A percentile compares a stretch with the other conserved stretches of the same genome.
Evolutionary conservation across 2,888 invertebrate species (phyloP).

Genomic region (Caprella mutica): DNA sequence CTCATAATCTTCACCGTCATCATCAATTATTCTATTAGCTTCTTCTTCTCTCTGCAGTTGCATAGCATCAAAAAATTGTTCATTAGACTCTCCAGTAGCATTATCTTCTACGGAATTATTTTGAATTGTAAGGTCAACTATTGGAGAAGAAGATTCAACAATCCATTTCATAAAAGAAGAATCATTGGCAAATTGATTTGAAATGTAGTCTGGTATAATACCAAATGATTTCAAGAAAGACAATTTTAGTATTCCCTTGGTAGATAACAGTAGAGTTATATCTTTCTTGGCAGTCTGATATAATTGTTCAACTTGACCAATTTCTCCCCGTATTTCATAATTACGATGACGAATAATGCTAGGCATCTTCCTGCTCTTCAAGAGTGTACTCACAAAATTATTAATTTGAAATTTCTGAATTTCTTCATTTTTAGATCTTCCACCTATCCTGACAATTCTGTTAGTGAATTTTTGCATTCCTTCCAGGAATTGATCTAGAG

Average conservation of each 20-base stretch:
- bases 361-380: not conserved
- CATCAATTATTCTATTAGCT: constrained; percentile 39
- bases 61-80: constrained; percentile 42
- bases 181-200: not conserved
- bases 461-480: constrained; percentile 48
- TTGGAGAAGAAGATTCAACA: not conserved
- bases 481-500: constrained; percentile 71
- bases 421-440: constrained; percentile 52
- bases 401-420: constrained; percentile 40
- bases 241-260: not conserved
- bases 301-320: not conserved
- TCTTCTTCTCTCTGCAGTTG: constrained; percentile 41
- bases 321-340: not conserved
- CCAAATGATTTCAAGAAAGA: not conserved
- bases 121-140: not conserved
- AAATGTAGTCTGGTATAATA: not conserved
- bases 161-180: not conserved
- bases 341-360: not conserved
- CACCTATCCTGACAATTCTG: constrained; percentile 56
- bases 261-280: too few relatives aligned
- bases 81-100: not conserved
- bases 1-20: constrained; percentile 6
- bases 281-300: too few relatives aligned
- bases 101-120: not conserved
- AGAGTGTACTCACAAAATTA: not conserved